Evolutionary conservation across 1,140 invertebrate genomes (phyloP).

Genomic region (Megathymus violae): DNA sequence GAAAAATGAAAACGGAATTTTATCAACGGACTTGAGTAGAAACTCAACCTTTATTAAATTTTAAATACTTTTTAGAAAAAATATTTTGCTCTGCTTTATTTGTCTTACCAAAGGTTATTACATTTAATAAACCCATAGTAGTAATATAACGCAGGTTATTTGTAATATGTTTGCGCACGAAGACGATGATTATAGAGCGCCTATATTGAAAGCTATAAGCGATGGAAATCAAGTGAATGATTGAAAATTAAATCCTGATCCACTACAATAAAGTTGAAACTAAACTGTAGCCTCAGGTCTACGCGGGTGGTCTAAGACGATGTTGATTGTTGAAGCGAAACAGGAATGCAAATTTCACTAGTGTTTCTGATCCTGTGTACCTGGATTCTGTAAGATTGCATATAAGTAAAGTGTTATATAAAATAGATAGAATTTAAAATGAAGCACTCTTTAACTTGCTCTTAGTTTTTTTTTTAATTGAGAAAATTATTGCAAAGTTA

Average conservation of each 20-base stretch:
- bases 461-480: background rate
- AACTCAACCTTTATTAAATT: slow-evolving; percentile 8
- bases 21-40: slow-evolving; percentile 34
- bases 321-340: slow-evolving; percentile 64
- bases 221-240: slow-evolving; percentile 42
- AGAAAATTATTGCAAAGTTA: no score
- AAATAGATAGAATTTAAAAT: slow-evolving; percentile 13
- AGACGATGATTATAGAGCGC: slow-evolving; percentile 51
- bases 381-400: slow-evolving; percentile 44
- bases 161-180: slow-evolving; percentile 52
- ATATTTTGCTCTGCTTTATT: slow-evolving; percentile 14
- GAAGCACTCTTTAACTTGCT: background rate
- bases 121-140: slow-evolving; percentile 14
- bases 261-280: slow-evolving; percentile 71
- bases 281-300: slow-evolving; percentile 55
- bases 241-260: slow-evolving; percentile 51
- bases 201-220: slow-evolving; percentile 47
- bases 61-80: slow-evolving; percentile 8
- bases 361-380: slow-evolving; percentile 54
- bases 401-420: background rate
- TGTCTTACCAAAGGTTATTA: slow-evolving; percentile 22
- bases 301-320: slow-evolving; percentile 78
- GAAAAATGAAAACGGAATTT: slow-evolving; percentile 64
- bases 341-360: slow-evolving; percentile 78
- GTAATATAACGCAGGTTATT: slow-evolving; percentile 32